Percentiles rank a stretch among this genome's conserved stretches.
Conservation (phyloP, 2,797 vertebrate species). For the Hippopotamyrus pictus region DNA sequence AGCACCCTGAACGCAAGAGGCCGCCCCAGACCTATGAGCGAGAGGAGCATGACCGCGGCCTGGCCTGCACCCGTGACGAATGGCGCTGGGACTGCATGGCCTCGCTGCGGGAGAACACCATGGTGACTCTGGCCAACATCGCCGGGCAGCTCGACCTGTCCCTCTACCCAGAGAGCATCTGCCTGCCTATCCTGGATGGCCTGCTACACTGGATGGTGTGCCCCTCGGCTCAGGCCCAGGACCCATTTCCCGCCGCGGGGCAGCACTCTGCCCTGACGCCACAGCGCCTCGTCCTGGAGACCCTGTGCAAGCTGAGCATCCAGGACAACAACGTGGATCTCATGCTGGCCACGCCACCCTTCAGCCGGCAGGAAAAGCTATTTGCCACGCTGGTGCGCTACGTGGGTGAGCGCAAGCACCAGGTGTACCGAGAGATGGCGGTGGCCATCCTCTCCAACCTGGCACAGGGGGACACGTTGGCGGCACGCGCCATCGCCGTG, state of each 20-base stretch:
- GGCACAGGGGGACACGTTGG: constrained; percentile 86
- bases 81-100: constrained; percentile 99
- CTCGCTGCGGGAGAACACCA: constrained; percentile 86
- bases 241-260: constrained; percentile 83
- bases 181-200: constrained; percentile 93
- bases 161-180: constrained; percentile 90
- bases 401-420: constrained; percentile 88
- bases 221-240: constrained; percentile 89
- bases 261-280: constrained; percentile 85
- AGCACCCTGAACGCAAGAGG: constrained; percentile 89
- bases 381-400: constrained; percentile 86
- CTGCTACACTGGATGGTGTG: constrained; percentile 99
- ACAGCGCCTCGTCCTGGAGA: constrained; percentile 93
- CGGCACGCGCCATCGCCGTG: constrained; percentile 85
- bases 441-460: constrained; percentile 94
- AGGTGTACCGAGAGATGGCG: constrained; percentile 97
- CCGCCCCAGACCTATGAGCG: constrained; percentile 75
- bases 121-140: constrained; percentile 97
- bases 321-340: constrained; percentile 96
- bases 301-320: constrained; percentile 97
- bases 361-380: constrained; percentile 94
- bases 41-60: constrained; percentile 63
- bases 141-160: constrained; percentile 97
- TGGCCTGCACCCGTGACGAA: constrained; percentile 82
- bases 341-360: constrained; percentile 89